Evolutionary conservation across 2,113 vertebrate species (phyloP).

Genomic region (Lepisosteus oculatus): DNA sequence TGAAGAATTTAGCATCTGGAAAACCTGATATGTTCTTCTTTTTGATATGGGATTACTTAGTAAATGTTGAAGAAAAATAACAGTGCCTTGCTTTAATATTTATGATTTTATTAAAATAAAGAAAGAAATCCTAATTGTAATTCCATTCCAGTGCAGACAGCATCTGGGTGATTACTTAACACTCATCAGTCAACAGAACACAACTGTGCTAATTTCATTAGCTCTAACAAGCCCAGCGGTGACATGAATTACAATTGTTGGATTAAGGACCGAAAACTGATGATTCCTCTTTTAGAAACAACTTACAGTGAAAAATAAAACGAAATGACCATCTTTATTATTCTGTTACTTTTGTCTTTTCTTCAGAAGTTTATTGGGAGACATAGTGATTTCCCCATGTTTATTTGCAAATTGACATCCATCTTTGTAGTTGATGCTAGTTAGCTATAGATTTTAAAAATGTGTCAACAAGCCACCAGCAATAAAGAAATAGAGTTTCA

Average conservation of each 20-base stretch:
- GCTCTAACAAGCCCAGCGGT: constrained; percentile 38
- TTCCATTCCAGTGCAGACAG: constrained; percentile 33
- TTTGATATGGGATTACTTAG: too few relatives aligned
- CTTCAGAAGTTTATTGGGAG: too few relatives aligned
- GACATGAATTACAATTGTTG: constrained; percentile 35
- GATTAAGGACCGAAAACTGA: not conserved
- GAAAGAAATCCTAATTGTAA: constrained; percentile 30
- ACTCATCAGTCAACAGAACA: constrained; percentile 48
- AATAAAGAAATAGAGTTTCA: too few relatives aligned
- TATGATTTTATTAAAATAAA: constrained; percentile 15
- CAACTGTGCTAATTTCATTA: constrained; percentile 47
- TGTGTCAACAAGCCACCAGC: too few relatives aligned
- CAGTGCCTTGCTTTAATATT: constrained; percentile 26
- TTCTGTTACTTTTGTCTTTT: not conserved
- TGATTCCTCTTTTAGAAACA: not conserved
- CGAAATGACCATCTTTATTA: not conserved
- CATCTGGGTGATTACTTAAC: constrained; percentile 47
- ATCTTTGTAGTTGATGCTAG: too few relatives aligned
- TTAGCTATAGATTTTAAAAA: too few relatives aligned
- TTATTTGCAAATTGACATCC: too few relatives aligned
- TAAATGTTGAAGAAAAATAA: too few relatives aligned
- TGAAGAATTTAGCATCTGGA: too few relatives aligned
- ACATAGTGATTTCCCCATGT: too few relatives aligned
- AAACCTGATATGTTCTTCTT: too few relatives aligned
- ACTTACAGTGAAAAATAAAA: not conserved